Percentiles rank a stretch among this genome's conserved stretches.
These are phyloP conservation scores for Streptopelia turtur DNA, from an alignment of 2,797 vertebrate species.

Conservation along the genomic window DNA sequence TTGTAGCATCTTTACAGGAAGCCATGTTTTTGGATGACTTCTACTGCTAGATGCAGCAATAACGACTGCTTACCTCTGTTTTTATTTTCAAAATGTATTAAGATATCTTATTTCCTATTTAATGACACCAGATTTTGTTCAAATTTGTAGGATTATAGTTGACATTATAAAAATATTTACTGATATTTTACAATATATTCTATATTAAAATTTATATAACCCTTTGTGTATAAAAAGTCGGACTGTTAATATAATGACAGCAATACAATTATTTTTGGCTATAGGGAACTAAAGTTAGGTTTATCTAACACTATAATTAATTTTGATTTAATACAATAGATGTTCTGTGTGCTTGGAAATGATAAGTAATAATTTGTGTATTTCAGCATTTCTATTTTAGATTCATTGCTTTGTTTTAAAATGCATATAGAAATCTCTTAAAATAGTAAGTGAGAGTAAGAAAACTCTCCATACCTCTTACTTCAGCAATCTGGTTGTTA, in stretches of 20 bases:
- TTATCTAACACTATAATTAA: not conserved
- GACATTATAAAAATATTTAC: not conserved
- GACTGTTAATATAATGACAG: not conserved
- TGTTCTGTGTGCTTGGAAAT: not conserved
- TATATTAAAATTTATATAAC: not conserved
- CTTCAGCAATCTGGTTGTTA: constrained; percentile 2
- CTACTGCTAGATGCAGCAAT: not conserved
- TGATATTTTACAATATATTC: not conserved
- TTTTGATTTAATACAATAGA: not conserved
- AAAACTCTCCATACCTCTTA: not conserved
- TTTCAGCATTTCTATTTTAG: not conserved
- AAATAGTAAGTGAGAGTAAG: not conserved
- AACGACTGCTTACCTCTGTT: not conserved
- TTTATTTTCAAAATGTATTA: not conserved
- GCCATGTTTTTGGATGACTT: not conserved
- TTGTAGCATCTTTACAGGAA: not conserved
- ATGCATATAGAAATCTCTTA: not conserved
- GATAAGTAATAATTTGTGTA: not conserved
- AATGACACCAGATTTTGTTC: not conserved
- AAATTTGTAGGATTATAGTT: not conserved
- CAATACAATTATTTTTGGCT: not conserved
- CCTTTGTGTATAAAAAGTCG: not conserved
- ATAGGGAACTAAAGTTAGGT: not conserved
- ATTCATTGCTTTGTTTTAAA: not conserved
- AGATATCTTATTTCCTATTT: not conserved